Evolutionary conservation across 2,888 invertebrate genomes (phyloP), one percentile per base, ranked within the genome.

Genomic region (Callyntrura sp.): DNA sequence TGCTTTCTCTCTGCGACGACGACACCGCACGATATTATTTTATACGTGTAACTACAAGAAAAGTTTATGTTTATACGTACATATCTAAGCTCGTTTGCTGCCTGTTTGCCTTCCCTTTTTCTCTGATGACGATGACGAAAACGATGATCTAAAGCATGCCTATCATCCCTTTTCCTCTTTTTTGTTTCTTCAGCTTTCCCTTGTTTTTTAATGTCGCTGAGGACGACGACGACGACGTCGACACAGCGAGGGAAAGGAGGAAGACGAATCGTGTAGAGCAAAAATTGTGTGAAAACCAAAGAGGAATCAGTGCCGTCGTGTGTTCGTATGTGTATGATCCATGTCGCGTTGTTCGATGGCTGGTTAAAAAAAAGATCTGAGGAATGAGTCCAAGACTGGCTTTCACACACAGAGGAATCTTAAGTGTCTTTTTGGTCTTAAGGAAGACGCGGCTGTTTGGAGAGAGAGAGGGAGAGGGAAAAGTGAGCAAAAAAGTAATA

Each of bases 341-440:
- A n/a, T n/a, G n/a, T n/a, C n/a, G n/a, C n/a, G n/a, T n/a, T n/a
- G n/a, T n/a, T n/a, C n/a, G 45, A 62, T 82, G 25, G 25, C 65
- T 55, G 70, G 35, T 55, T 85, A 55, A 73, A 51, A 83, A n/a
- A n/a, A 85, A 85, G 57, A 76, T 23, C 57, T 76, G 17, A 85
- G 45, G 76, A 85, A 84, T 55, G 14, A 51, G 23, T 25, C 76
- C 3, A 35, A 25, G 25, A 51, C 48, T 76, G 48, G 12, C 20
- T 73, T 23, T 17, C 20, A 73, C 17, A 28, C 70, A 17, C 70
- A 48, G 70, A 12, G 57, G 84, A 84, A 84, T 84, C 84, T 84
- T 84, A 70, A 84, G 84, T 84, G 57, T 84, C 68, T 55, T 84
- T n/a, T 65, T 65, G 45, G 48, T 45, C 76, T 62, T 82, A 82